Evolutionary conservation across 2,888 invertebrate genomes (phyloP).

Genomic region (Campopleginae sp.): DNA sequence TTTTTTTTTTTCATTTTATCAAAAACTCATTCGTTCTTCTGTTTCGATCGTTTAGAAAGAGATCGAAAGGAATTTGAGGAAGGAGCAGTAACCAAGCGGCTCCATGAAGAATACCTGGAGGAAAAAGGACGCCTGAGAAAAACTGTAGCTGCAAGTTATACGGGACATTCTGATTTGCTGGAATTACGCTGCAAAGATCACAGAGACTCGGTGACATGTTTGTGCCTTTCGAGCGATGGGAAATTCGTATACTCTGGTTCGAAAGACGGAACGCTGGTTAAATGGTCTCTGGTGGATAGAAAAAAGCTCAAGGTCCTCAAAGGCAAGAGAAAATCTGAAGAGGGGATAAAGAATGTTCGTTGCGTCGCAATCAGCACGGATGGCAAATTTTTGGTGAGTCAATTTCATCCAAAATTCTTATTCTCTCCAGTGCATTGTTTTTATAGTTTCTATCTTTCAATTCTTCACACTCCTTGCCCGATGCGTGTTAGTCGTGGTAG

Average conservation of each 20-base stretch:
- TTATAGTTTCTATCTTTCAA: not conserved
- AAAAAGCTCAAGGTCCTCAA: slow-evolving; percentile 85
- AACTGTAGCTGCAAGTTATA: slow-evolving; percentile 89
- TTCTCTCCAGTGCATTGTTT: not conserved
- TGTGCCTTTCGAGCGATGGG: slow-evolving; percentile 91
- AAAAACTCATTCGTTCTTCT: not conserved
- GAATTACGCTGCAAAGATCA: slow-evolving; percentile 91
- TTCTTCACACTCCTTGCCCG: too few species aligned
- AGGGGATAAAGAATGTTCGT: slow-evolving; percentile 77
- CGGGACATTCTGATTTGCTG: slow-evolving; percentile 83
- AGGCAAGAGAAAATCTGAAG: slow-evolving; percentile 77
- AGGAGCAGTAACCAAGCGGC: slow-evolving; percentile 89
- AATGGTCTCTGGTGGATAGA: slow-evolving; percentile 90
- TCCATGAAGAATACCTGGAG: slow-evolving; percentile 94
- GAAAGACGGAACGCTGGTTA: slow-evolving; percentile 94
- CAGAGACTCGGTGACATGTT: slow-evolving; percentile 91
- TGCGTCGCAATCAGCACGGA: slow-evolving; percentile 86
- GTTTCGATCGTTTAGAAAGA: slow-evolving; percentile 85
- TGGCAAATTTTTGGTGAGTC: slow-evolving; percentile 90
- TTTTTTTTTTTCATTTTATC: not conserved
- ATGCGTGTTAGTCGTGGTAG: too few species aligned
- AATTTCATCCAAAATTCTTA: not conserved
- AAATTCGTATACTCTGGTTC: slow-evolving; percentile 92
- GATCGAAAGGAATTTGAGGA: slow-evolving; percentile 88
- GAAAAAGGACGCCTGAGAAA: slow-evolving; percentile 92